These are phyloP conservation scores for Cebidichthys violaceus DNA, from an alignment of 2,113 vertebrate species.

Conservation along the genomic window DNA sequence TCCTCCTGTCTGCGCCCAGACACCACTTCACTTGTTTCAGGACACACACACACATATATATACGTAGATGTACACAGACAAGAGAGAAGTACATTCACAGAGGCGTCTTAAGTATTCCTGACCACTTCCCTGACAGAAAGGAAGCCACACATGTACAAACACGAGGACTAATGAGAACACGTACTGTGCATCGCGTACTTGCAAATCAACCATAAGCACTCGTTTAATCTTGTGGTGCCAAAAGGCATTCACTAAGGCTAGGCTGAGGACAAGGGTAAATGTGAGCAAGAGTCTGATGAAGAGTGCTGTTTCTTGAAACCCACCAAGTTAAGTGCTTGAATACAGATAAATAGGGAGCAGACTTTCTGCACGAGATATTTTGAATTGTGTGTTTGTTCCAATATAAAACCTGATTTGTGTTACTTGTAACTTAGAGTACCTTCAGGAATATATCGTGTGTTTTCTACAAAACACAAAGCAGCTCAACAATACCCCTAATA, in stretches of 20 bases:
- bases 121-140: background rate
- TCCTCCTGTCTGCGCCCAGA: conserved; percentile 61
- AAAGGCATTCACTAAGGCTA: background rate
- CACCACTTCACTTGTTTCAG: conserved; percentile 18
- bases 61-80: background rate
- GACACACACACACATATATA: conserved; percentile 1
- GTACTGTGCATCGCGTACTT: background rate
- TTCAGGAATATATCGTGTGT: background rate
- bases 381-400: background rate
- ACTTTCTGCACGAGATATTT: background rate
- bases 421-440: background rate
- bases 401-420: background rate
- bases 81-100: background rate
- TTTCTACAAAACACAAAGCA: background rate
- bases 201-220: background rate
- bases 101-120: background rate
- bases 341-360: background rate
- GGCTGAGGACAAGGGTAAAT: background rate
- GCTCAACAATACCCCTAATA: background rate
- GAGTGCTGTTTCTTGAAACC: background rate
- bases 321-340: background rate
- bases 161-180: conserved; percentile 9
- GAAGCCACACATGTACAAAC: conserved; percentile 13
- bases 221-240: background rate
- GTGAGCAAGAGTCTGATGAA: background rate